These are phyloP conservation scores for Macrostomum lignano DNA, from an alignment of 1,140 invertebrate genomes.

Conservation along the genomic window DNA sequence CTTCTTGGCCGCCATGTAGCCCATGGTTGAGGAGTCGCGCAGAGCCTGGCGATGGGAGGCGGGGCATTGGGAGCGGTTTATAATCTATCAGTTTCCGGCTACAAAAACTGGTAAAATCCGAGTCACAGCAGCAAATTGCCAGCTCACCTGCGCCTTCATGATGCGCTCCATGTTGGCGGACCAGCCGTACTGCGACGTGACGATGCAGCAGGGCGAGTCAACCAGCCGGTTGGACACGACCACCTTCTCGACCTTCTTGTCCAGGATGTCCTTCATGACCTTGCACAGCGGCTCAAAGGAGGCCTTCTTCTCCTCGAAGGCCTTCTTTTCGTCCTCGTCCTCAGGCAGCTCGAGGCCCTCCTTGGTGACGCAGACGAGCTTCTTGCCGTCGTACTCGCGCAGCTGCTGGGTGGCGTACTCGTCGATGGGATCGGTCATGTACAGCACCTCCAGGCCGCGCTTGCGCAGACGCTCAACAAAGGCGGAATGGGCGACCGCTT, in stretches of 20 bases:
- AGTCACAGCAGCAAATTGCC: too few relatives aligned
- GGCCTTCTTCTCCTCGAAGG: slow-evolving; percentile 65
- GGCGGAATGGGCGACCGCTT: slow-evolving; percentile 76
- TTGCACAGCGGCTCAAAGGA: slow-evolving; percentile 58
- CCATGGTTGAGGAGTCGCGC: slow-evolving; percentile 75
- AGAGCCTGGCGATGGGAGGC: too few relatives aligned
- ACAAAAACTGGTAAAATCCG: too few relatives aligned
- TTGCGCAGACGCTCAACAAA: slow-evolving; percentile 90
- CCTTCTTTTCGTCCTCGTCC: slow-evolving; percentile 74
- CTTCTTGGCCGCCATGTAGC: slow-evolving; percentile 89
- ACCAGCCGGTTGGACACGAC: slow-evolving; percentile 68
- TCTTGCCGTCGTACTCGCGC: slow-evolving; percentile 87
- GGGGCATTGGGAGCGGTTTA: too few relatives aligned
- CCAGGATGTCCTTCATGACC: slow-evolving; percentile 85
- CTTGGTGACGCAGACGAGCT: slow-evolving; percentile 77
- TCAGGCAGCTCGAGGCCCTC: slow-evolving; percentile 71
- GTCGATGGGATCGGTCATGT: slow-evolving; percentile 95
- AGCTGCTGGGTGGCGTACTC: slow-evolving; percentile 92
- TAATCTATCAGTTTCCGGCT: too few relatives aligned
- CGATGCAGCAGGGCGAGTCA: slow-evolving; percentile 87
- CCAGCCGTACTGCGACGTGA: slow-evolving; percentile 95
- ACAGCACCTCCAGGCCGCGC: slow-evolving; percentile 80
- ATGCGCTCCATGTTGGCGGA: slow-evolving; percentile 97
- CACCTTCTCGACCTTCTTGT: slow-evolving; percentile 89
- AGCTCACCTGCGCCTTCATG: slow-evolving; percentile 96